These are phyloP conservation scores for Cherax quadricarinatus DNA, from an alignment of 1,140 invertebrate species.

Conservation along the genomic window DNA sequence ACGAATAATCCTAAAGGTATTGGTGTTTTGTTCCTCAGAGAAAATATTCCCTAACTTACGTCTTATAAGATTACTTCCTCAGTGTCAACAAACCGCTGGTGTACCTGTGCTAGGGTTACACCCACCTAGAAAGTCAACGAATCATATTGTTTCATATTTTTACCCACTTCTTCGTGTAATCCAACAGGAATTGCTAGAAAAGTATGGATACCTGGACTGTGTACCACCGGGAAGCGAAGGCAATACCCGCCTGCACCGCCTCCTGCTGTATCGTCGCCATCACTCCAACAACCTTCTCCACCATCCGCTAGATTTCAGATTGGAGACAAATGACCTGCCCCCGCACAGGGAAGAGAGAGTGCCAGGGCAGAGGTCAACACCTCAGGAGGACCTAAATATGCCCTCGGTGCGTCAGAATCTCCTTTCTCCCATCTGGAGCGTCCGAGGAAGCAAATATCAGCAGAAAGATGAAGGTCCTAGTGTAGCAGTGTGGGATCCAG, in stretches of 20 bases:
- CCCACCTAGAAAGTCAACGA: too few species aligned
- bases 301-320: slow-evolving; percentile 29
- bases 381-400: neutral
- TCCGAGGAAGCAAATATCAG: too few species aligned
- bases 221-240: slow-evolving; percentile 49
- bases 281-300: neutral
- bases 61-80: too few species aligned
- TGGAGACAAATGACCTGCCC: neutral
- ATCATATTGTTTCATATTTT: too few species aligned
- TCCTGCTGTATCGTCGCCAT: slow-evolving; percentile 43
- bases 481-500: slow-evolving; percentile 52
- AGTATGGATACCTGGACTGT: slow-evolving; percentile 56
- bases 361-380: neutral
- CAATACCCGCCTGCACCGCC: slow-evolving; percentile 61
- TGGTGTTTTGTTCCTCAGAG: too few species aligned
- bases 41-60: too few species aligned
- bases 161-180: too few species aligned
- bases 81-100: too few species aligned
- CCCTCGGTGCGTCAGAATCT: neutral
- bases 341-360: neutral
- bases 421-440: neutral
- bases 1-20: too few species aligned
- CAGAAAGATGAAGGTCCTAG: too few species aligned
- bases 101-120: too few species aligned
- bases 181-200: slow-evolving; percentile 54